Base-by-base conservation (phyloP, 2,113 vertebrate species). In the Gadus macrocephalus region DNA sequence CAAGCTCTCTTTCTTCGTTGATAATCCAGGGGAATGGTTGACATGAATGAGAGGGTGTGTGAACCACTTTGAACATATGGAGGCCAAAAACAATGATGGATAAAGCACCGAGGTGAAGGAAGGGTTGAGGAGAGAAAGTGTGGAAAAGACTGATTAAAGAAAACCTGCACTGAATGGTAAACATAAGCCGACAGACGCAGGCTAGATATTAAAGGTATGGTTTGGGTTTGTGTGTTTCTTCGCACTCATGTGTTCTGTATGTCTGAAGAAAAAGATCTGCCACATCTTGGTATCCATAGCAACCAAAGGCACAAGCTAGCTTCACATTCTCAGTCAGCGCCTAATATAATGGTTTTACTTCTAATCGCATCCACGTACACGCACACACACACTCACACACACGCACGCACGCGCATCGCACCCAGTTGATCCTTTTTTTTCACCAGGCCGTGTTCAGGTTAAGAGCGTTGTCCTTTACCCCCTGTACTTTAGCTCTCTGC, bases 201-300 rank as follows among this genome's bases (percentile, higher is more conserved):
- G 17, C 55, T 5, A 58, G 55, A n/a, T 58, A 58, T 17, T 58
- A 3, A 15, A n/a, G 55, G 55, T 58, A n/a, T n/a, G 60, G 55
- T 58, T 7, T n/a, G 60, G 19, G 60, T 25, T 12, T 62, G 31
- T 35, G 31, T 35, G 31, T 35, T 35, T 35, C 31, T 35, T 35
- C 31, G 60, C n/a, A 20, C 11, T 1, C 11, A 62, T 20, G 6
- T 62, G 62, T 27, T 49, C 38, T 22, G 64, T 22, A 38, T 66
- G 64, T 64, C 27, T 42, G 63, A 53, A 35, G 8, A 64, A 15
- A 65, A 31, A 68, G 68, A 49, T 70, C 56, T 64, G 66, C 63
- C 67, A 63, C 61, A 12, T 78, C 55, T 69, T 53, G 62, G 83
- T 81, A 66, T 67, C 78, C 79, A 81, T 83, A 69, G 78, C 67